phyloP scores from a whole-genome alignment of 2,888 invertebrate genomes.

The Ophioninae sp. region DNA sequence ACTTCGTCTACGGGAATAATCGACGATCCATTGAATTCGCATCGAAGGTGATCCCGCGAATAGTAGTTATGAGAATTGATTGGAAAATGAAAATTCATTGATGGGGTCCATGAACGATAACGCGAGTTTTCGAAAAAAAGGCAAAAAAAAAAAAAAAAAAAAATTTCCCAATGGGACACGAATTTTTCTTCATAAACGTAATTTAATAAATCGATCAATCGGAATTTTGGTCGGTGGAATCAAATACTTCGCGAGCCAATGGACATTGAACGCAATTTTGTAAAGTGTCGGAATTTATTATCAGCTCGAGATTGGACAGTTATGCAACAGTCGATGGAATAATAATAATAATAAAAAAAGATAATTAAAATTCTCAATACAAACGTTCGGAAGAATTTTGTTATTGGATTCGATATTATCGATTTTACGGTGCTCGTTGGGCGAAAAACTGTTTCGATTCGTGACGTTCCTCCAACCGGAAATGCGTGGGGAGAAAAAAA shows the following conservation, averaged over 20 bases:
- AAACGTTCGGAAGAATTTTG: background rate
- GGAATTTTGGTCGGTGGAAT: background rate
- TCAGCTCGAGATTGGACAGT: background rate
- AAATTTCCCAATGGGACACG: background rate
- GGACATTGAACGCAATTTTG: background rate
- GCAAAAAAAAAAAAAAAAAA: background rate
- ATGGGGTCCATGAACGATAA: background rate
- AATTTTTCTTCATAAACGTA: background rate
- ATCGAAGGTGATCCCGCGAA: background rate
- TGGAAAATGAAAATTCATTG: background rate
- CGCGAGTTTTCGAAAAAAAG: background rate
- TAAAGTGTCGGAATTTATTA: background rate
- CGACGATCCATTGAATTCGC: slow-evolving; percentile 11
- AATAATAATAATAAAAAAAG: background rate
- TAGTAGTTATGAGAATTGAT: background rate
- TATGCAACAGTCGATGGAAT: background rate
- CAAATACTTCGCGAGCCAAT: background rate
- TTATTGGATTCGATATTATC: background rate
- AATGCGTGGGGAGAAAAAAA: too few species aligned
- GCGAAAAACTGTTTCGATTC: background rate
- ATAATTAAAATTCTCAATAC: background rate
- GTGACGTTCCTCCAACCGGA: background rate
- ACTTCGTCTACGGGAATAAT: slow-evolving; percentile 10
- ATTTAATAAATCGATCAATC: background rate
- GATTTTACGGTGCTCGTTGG: background rate